Percentiles rank a stretch among this genome's conserved stretches.
phyloP scores from a whole-genome alignment of 2,113 vertebrate species.

The Rafetus swinhoei region DNA sequence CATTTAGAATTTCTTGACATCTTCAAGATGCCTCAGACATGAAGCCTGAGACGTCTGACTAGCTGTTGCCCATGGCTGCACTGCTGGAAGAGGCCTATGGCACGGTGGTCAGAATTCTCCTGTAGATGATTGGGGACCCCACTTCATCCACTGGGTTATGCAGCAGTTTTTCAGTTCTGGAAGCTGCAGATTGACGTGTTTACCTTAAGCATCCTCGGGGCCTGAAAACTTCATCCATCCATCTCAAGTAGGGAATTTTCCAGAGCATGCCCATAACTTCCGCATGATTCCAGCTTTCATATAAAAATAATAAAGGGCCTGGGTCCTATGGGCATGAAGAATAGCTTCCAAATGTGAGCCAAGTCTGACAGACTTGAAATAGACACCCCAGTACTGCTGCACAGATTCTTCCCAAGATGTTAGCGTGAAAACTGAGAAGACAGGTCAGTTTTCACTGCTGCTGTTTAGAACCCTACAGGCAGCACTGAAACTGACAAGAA shows the following conservation, averaged over 20 bases:
- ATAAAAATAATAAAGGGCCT: background rate
- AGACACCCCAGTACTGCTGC: background rate
- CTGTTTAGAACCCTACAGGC: background rate
- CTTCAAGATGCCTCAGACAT: background rate
- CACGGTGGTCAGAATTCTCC: conserved; percentile 30
- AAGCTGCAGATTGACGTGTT: background rate
- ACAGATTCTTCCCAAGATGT: background rate
- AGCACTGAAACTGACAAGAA: background rate
- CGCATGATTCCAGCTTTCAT: background rate
- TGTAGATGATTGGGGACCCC: background rate
- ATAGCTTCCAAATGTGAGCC: background rate
- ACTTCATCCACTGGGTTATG: background rate
- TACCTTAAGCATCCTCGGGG: background rate
- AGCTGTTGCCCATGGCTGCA: background rate
- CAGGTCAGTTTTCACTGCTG: background rate
- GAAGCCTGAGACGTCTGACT: conserved; percentile 14
- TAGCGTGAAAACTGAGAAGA: background rate
- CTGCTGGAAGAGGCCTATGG: conserved; percentile 18
- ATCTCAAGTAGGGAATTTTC: background rate
- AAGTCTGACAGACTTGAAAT: background rate
- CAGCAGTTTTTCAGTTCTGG: background rate
- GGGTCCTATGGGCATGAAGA: background rate
- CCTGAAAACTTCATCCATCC: background rate
- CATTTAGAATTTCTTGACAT: background rate
- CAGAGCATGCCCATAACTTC: background rate